A percentile compares a stretch with the other conserved stretches of the same genome.
Conservation (phyloP, 2,113 vertebrate species). For the Xiphorhynchus elegans region DNA sequence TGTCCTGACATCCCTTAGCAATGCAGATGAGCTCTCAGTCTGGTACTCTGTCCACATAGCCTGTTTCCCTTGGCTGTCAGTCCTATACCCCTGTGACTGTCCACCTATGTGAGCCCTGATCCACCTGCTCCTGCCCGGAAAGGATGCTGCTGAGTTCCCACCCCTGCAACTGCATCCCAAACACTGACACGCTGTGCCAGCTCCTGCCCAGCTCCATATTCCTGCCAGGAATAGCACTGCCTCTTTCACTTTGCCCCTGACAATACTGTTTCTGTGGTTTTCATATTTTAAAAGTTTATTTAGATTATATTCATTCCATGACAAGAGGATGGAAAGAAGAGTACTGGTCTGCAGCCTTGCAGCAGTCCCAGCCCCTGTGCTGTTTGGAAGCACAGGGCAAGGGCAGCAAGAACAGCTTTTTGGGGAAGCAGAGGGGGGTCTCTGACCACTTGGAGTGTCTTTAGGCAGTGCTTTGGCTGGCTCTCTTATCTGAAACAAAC, state of each 20-base stretch:
- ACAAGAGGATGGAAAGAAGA: not conserved
- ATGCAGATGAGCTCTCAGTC: not conserved
- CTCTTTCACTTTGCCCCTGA: not conserved
- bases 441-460: not conserved
- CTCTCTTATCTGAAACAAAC: not conserved
- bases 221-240: not conserved
- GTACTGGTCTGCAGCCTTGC: not conserved
- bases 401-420: rapidly evolving
- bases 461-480: not conserved
- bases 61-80: not conserved
- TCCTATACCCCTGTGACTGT: not conserved
- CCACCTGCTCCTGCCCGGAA: not conserved
- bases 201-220: not conserved
- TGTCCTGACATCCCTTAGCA: not conserved
- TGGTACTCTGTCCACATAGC: not conserved
- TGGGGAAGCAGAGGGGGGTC: not conserved
- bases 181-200: not conserved
- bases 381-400: not conserved
- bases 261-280: not conserved
- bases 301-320: not conserved
- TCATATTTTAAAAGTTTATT: not conserved
- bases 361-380: no score
- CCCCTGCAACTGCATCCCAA: not conserved
- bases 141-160: not conserved
- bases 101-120: rapidly evolving